phyloP scores from a whole-genome alignment of 2,888 invertebrate genomes.

The Calameuta filiformis region DNA sequence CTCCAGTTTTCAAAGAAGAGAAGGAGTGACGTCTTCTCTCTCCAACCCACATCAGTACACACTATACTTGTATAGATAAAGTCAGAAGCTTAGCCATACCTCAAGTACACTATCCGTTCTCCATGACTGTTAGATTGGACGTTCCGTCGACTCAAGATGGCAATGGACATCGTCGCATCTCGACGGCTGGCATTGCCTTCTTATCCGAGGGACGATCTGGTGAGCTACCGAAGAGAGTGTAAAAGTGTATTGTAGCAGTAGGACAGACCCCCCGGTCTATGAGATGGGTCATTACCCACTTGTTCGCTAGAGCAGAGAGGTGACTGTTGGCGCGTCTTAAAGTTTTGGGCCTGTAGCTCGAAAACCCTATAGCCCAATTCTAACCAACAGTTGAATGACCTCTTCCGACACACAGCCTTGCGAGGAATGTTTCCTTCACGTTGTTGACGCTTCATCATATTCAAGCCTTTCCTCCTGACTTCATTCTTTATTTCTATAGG shows the following conservation, averaged over 20 bases:
- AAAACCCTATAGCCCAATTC: slow-evolving; percentile 1
- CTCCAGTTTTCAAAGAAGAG: neutral
- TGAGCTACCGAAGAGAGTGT: neutral
- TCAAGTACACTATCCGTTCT: neutral
- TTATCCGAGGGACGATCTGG: neutral
- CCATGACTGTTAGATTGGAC: neutral
- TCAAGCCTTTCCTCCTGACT: neutral
- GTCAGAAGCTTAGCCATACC: neutral
- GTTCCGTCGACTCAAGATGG: neutral
- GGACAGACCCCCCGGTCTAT: neutral
- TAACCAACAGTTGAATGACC: neutral
- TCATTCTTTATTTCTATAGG: neutral
- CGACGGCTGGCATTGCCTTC: neutral
- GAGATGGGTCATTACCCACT: neutral
- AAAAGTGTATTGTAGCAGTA: neutral
- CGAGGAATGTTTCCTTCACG: neutral
- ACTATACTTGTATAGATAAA: neutral
- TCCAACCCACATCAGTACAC: neutral
- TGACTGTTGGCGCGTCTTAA: neutral
- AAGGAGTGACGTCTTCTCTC: neutral
- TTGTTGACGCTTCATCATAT: neutral
- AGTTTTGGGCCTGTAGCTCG: neutral
- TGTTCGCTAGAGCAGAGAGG: neutral
- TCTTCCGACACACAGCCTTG: neutral
- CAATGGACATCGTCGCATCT: neutral